Evolutionary conservation across 2,113 vertebrate species (phyloP), one percentile per base, ranked within the genome.

Genomic region (Excalfactoria chinensis): DNA sequence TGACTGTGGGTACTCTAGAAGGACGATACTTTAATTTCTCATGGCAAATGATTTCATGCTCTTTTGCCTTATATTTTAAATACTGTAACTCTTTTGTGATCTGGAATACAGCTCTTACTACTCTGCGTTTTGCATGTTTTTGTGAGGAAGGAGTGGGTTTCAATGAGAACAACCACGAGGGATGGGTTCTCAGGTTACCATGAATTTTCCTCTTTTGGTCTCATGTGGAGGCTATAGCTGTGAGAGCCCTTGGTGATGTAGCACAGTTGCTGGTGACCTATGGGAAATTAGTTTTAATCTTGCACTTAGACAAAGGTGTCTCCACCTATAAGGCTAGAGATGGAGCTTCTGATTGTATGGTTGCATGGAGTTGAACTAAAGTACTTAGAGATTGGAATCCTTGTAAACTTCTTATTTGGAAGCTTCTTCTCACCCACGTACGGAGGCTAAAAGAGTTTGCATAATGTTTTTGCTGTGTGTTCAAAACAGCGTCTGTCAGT

Each of bases 401-500:
- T 89, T 94, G 86, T 96, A 97, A 97, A 97, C 96, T 97, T 95
- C 95, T 97, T 98, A 95, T 97, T 98, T 97, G 96, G 97, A 97
- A 97, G 96, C 96, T 96, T 34, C 94, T 97, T 95, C 96, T 97
- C 96, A 95, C 96, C 96, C 97, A 96, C 96, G 32, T 97, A 95
- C 2, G 92, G 96, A 97, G 97, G 96, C 97, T 98, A 96, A 97
- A 93, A 97, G 97, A 97, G 97, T 97, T 98, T 97, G 97, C 97
- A 97, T 97, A 98, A 98, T 97, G 97, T 97, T 98, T 97, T 97
- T 97, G 92, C 96, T 96, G 92, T 95, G 97, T 97, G 95, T 97
- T 98, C 97, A 97, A 98, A 98, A 98, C 97, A 97, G 97, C 95
- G 96, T 98, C 97, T 98, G 97, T 97, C 97, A 97, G 94, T 92